These are phyloP conservation scores for Trichoplusia ni DNA, from an alignment of 1,140 invertebrate genomes.

Conservation along the genomic window DNA sequence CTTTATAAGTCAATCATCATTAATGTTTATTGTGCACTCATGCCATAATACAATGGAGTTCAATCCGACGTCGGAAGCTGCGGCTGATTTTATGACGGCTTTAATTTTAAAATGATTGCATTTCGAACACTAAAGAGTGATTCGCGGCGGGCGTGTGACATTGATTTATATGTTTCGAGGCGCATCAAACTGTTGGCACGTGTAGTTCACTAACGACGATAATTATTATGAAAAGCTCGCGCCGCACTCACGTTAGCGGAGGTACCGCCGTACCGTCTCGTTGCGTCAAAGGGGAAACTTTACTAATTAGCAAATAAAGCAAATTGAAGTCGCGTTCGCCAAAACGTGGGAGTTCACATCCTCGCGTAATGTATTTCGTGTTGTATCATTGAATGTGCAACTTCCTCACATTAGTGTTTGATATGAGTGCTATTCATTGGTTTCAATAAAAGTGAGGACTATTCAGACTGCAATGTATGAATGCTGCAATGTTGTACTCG, in stretches of 20 bases:
- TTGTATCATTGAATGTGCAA: constrained; percentile 33
- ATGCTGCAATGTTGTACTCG: too few relatives aligned
- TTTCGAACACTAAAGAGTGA: constrained; percentile 14
- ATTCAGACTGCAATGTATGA: too few relatives aligned
- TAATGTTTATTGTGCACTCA: constrained; percentile 1
- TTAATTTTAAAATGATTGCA: constrained; percentile 29
- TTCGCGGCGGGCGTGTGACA: background rate
- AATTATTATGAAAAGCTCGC: constrained; percentile 62
- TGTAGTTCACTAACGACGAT: constrained; percentile 50
- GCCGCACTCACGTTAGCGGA: constrained; percentile 14
- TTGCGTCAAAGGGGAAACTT: constrained; percentile 59
- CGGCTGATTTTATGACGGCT: background rate
- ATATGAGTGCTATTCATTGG: background rate
- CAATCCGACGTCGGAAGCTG: background rate
- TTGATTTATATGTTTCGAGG: constrained; percentile 1
- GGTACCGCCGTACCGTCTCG: constrained; percentile 15
- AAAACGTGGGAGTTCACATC: constrained; percentile 46
- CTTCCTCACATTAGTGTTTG: background rate
- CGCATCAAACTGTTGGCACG: background rate
- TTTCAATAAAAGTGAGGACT: background rate
- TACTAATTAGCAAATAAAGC: constrained; percentile 69
- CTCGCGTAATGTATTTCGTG: constrained; percentile 38
- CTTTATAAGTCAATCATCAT: background rate
- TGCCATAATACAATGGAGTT: constrained; percentile 1
- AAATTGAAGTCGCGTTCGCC: constrained; percentile 54